Conservation (phyloP, 2,888 invertebrate genomes). For the Fragum whitleyi region DNA sequence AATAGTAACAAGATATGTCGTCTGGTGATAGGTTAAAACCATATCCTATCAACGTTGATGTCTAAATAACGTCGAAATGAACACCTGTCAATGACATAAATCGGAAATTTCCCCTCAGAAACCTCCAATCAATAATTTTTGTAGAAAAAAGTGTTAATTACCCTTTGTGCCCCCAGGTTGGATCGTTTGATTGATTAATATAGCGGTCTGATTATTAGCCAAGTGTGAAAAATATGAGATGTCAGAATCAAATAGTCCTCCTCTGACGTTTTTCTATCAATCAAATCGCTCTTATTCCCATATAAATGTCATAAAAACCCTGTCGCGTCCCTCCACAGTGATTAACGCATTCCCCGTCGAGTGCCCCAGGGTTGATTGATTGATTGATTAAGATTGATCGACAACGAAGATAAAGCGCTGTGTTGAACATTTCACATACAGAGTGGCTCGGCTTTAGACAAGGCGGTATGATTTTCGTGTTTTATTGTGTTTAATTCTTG, state of each 20-base stretch:
- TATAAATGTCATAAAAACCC: slow-evolving; percentile 18
- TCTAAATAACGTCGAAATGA: not conserved
- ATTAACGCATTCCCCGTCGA: slow-evolving; percentile 57
- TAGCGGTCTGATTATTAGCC: slow-evolving; percentile 32
- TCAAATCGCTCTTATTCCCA: slow-evolving; percentile 25
- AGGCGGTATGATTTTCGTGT: not conserved
- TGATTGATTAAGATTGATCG: slow-evolving; percentile 72
- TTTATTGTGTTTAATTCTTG: not conserved
- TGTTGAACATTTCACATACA: slow-evolving; percentile 45
- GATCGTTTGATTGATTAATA: slow-evolving; percentile 49
- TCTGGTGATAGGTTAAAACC: too few relatives aligned
- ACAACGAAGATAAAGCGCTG: slow-evolving; percentile 49
- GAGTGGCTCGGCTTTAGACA: slow-evolving; percentile 17
- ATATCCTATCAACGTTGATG: too few relatives aligned
- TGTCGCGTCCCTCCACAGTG: slow-evolving; percentile 31
- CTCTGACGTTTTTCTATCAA: slow-evolving; percentile 55
- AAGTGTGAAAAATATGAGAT: slow-evolving; percentile 57
- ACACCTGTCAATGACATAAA: slow-evolving; percentile 17
- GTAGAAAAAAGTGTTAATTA: slow-evolving; percentile 43
- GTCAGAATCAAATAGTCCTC: slow-evolving; percentile 38
- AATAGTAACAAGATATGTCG: too few relatives aligned
- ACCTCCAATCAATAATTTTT: slow-evolving; percentile 25
- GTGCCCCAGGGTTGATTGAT: slow-evolving; percentile 65
- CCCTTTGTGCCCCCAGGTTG: slow-evolving; percentile 32
- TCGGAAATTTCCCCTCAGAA: not conserved